These are phyloP conservation scores for Pseudobourletiella spinata DNA, from an alignment of 1,140 invertebrate species.

Conservation along the genomic window DNA sequence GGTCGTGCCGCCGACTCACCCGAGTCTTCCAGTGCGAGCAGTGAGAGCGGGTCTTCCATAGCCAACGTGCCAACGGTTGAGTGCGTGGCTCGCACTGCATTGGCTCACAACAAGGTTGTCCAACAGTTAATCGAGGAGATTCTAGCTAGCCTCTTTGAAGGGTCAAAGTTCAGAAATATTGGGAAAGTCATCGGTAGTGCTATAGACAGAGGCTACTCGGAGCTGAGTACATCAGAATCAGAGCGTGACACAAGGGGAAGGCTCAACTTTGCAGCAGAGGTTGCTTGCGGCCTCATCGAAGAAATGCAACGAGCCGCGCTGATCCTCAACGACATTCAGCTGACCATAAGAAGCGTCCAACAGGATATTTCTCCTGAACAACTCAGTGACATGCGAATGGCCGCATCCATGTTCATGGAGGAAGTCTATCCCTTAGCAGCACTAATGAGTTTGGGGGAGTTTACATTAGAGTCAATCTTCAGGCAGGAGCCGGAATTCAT, in stretches of 20 bases:
- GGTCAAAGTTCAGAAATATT: no score
- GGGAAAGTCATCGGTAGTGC: background rate
- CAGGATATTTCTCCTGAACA: background rate
- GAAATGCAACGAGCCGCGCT: slow-evolving; percentile 18
- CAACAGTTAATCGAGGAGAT: slow-evolving; percentile 16
- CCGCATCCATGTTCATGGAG: slow-evolving; percentile 18
- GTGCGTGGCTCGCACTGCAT: slow-evolving; percentile 15
- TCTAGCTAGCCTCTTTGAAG: slow-evolving; percentile 1
- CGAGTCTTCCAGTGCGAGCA: background rate
- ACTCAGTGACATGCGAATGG: slow-evolving; percentile 1
- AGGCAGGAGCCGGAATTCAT: slow-evolving; percentile 22
- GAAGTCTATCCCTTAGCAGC: slow-evolving; percentile 14
- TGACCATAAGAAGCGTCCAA: background rate
- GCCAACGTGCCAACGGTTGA: slow-evolving; percentile 24
- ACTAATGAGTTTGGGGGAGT: slow-evolving; percentile 17
- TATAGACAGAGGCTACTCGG: background rate
- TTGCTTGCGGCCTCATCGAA: slow-evolving; percentile 11
- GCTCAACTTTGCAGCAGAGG: slow-evolving; percentile 15
- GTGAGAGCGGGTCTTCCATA: slow-evolving; percentile 3
- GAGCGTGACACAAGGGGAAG: background rate
- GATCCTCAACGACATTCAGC: slow-evolving; percentile 19
- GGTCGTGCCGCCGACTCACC: no score
- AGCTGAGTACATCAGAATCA: background rate
- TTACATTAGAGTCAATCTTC: slow-evolving; percentile 27
- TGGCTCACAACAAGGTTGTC: slow-evolving; percentile 19